phyloP scores from a whole-genome alignment of 2,113 vertebrate species.

The Pluvianellus socialis region DNA sequence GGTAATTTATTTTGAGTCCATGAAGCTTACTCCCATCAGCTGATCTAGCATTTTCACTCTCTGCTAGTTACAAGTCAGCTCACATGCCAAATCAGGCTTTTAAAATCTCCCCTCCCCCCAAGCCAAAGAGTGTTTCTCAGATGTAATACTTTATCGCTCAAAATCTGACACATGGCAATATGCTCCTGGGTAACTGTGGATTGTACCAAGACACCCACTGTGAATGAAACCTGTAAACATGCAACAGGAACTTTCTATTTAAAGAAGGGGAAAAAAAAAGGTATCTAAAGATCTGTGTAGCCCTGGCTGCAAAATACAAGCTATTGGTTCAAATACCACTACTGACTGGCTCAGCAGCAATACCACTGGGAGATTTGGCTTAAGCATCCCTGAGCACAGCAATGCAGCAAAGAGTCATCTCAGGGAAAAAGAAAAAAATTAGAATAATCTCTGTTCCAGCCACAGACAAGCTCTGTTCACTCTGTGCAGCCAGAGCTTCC shows the following conservation, averaged over 20 bases:
- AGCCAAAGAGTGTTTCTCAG: not conserved
- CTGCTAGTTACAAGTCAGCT: not conserved
- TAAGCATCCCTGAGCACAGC: not conserved
- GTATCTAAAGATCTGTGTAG: not conserved
- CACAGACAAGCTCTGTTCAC: not conserved
- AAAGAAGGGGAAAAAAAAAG: accelerated
- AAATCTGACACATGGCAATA: not conserved
- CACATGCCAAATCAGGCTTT: not conserved
- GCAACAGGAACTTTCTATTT: not conserved
- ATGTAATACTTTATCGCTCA: not conserved
- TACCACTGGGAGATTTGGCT: not conserved
- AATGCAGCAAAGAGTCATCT: not conserved
- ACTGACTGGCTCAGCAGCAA: not conserved
- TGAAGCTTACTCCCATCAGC: not conserved
- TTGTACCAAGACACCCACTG: not conserved
- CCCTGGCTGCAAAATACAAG: not conserved
- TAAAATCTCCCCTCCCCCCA: not conserved
- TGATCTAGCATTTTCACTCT: not conserved
- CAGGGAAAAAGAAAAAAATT: no score
- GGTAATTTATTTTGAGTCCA: not conserved
- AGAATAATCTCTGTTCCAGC: not conserved
- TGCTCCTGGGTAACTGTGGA: not conserved
- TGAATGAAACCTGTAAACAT: not conserved
- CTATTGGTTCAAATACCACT: not conserved
- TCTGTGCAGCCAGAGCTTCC: not conserved